Evolutionary conservation across 2,113 vertebrate species (phyloP).

Genomic region (Calypte anna): DNA sequence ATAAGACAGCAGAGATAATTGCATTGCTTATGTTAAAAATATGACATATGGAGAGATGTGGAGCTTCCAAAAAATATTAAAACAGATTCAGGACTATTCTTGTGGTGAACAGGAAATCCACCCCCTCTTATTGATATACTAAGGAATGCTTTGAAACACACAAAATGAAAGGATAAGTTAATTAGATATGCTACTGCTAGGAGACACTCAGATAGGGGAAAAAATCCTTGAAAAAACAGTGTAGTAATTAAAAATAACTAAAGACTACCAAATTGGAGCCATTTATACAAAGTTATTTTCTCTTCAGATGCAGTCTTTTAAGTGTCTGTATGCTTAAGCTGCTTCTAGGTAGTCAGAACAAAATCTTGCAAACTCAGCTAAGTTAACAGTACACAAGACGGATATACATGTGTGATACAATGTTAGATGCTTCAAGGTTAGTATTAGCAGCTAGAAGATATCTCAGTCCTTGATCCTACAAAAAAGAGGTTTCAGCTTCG

Average conservation of each 20-base stretch:
- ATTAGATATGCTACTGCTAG: conserved; percentile 38
- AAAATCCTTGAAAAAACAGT: neutral
- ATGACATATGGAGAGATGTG: neutral
- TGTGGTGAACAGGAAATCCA: conserved; percentile 40
- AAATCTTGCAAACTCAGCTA: conserved; percentile 4
- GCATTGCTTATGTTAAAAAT: conserved; percentile 13
- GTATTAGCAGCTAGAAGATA: neutral
- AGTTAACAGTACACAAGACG: neutral
- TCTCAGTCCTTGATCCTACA: neutral
- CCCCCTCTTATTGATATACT: conserved; percentile 1
- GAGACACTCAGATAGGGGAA: neutral
- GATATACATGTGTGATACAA: neutral
- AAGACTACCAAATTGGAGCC: neutral
- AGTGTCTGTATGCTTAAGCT: accelerated
- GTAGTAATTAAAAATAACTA: conserved; percentile 53
- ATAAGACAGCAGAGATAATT: neutral
- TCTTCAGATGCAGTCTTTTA: neutral
- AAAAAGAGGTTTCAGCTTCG: neutral
- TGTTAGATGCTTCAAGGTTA: neutral
- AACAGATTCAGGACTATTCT: conserved; percentile 22
- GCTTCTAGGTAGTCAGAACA: neutral
- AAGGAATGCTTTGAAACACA: conserved; percentile 63
- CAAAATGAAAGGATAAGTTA: conserved; percentile 34
- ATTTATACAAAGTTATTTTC: neutral
- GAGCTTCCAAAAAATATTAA: conserved; percentile 29